Evolutionary conservation across 1,140 invertebrate species (phyloP).

Genomic region (Heliothis subflexa): DNA sequence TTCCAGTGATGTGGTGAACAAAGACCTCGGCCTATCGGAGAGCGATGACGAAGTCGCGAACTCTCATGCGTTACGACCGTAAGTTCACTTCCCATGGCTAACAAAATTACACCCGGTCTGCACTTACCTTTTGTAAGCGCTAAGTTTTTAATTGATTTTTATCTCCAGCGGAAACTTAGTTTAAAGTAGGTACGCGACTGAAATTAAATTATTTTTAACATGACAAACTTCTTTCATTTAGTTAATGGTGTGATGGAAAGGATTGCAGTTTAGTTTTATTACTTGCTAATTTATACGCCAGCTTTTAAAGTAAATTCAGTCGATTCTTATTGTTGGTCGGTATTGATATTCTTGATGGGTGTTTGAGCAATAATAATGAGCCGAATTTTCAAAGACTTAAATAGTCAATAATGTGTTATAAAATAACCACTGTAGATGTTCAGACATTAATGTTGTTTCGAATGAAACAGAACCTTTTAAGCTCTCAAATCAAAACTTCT

Average conservation of each 20-base stretch:
- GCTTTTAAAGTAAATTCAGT: not conserved
- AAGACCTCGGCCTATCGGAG: conserved; percentile 76
- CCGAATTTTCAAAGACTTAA: too few relatives aligned
- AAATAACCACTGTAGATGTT: too few relatives aligned
- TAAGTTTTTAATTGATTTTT: conserved; percentile 41
- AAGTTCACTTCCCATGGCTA: conserved; percentile 55
- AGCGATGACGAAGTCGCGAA: conserved; percentile 78
- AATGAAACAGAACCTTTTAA: too few relatives aligned
- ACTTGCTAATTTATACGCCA: not conserved
- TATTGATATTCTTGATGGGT: too few relatives aligned
- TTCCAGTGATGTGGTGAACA: conserved; percentile 76
- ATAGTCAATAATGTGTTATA: too few relatives aligned
- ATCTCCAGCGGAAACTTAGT: conserved; percentile 16
- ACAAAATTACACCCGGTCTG: conserved; percentile 8
- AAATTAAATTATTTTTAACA: conserved; percentile 29
- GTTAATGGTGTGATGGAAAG: not conserved
- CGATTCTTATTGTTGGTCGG: not conserved
- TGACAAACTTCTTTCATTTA: not conserved
- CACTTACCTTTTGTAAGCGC: not conserved
- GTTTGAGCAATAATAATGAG: too few relatives aligned
- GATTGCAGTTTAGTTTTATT: conserved; percentile 31
- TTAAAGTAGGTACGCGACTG: conserved; percentile 13
- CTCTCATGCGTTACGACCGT: conserved; percentile 75
- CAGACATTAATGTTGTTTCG: too few relatives aligned
- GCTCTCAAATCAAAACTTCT: too few relatives aligned